Conservation (phyloP, 2,797 vertebrate species). For the Enteromius paludinosus region DNA sequence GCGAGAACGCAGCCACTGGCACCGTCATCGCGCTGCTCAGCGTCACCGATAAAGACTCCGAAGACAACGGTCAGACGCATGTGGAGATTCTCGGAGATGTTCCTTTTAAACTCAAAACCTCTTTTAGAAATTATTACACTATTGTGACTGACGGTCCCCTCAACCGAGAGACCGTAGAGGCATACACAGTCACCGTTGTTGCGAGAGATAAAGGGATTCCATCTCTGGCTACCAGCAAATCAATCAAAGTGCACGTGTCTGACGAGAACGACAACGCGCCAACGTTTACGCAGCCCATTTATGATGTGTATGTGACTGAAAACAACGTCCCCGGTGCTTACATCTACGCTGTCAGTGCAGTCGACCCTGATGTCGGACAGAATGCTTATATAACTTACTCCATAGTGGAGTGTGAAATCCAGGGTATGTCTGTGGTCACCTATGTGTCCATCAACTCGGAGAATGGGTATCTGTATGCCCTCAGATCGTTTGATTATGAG, state of each 20-base stretch:
- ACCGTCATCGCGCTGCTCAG: conserved; percentile 96
- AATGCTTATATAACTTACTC: conserved; percentile 91
- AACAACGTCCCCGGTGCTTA: conserved; percentile 98
- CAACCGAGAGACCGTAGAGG: conserved; percentile 89
- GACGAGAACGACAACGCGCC: conserved; percentile 97
- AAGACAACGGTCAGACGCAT: conserved; percentile 92
- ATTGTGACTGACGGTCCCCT: conserved; percentile 91
- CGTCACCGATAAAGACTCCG: conserved; percentile 91
- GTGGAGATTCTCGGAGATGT: conserved; percentile 94
- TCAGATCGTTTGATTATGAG: conserved; percentile 96
- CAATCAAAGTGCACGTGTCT: conserved; percentile 91
- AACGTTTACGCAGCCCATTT: conserved; percentile 88
- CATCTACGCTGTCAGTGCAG: conserved; percentile 93
- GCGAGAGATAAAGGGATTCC: conserved; percentile 89
- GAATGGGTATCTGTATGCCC: conserved; percentile 94
- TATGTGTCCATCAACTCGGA: conserved; percentile 98
- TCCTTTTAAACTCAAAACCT: conserved; percentile 93
- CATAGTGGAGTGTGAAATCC: conserved; percentile 94
- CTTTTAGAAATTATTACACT: conserved; percentile 94
- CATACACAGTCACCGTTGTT: conserved; percentile 92
- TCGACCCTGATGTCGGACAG: conserved; percentile 89
- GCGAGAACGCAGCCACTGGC: conserved; percentile 90
- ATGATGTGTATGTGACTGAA: conserved; percentile 95
- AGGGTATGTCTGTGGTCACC: conserved; percentile 97
- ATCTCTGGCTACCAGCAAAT: conserved; percentile 88